phyloP scores from a whole-genome alignment of 2,113 vertebrate genomes.

The Myrmecophaga tridactyla region DNA sequence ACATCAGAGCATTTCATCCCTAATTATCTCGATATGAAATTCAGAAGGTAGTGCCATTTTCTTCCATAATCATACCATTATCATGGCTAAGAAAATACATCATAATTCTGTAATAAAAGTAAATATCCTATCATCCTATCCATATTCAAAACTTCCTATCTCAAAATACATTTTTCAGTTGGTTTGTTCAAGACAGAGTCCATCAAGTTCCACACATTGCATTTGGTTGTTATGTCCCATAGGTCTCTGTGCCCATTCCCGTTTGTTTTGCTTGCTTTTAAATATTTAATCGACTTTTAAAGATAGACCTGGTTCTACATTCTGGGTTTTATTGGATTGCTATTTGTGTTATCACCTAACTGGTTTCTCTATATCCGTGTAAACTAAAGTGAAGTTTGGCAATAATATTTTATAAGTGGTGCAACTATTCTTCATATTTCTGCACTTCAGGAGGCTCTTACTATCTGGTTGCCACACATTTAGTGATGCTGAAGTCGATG shows the following conservation, averaged over 20 bases:
- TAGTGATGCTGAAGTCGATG: not conserved
- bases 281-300: not conserved
- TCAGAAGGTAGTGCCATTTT: slow-evolving; percentile 9
- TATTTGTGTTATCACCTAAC: not conserved
- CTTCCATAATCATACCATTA: not conserved
- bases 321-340: not conserved
- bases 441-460: not conserved
- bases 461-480: not conserved
- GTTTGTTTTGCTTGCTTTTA: not conserved
- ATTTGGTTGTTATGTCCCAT: not conserved
- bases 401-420: not conserved
- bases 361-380: not conserved
- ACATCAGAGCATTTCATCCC: not conserved
- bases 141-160: not conserved
- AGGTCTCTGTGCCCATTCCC: not conserved
- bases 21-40: not conserved
- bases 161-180: not conserved
- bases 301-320: not conserved
- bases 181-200: not conserved
- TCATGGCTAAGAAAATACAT: not conserved
- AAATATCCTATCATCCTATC: not conserved
- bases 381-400: not conserved
- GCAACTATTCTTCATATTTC: not conserved
- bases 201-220: too few species aligned
- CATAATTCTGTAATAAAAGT: not conserved